A percentile compares a stretch with the other conserved stretches of the same genome.
Conservation (phyloP, 2,113 vertebrate genomes). For the Euleptes europaea region DNA sequence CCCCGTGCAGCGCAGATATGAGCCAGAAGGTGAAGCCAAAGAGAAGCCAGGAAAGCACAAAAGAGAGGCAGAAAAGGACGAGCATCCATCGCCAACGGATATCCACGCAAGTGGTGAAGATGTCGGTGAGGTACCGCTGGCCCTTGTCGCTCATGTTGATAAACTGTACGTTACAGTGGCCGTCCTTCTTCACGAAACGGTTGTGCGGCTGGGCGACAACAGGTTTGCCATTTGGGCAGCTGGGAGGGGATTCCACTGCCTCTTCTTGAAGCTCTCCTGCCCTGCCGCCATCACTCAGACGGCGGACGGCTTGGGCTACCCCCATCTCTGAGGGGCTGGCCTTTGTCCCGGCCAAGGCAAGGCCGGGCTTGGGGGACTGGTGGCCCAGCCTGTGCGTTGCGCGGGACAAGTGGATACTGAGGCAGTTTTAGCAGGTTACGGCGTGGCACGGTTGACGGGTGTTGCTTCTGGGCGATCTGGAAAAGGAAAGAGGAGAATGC, state of each 20-base stretch:
- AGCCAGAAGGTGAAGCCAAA: conserved; percentile 92
- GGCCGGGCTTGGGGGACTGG: conserved; percentile 26
- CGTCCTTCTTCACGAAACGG: conserved; percentile 91
- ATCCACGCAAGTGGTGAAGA: conserved; percentile 93
- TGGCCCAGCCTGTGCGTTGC: not conserved
- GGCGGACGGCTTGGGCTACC: conserved; percentile 65
- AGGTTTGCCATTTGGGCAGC: conserved; percentile 61
- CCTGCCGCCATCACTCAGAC: conserved; percentile 48
- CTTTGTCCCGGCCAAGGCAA: conserved; percentile 48
- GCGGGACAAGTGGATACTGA: not conserved
- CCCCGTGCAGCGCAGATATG: conserved; percentile 86
- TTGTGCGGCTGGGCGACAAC: conserved; percentile 60
- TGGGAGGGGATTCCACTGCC: conserved; percentile 42
- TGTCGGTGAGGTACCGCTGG: conserved; percentile 88
- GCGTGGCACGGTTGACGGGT: not conserved
- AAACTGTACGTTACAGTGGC: conserved; percentile 90
- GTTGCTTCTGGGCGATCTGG: not conserved
- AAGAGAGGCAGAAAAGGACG: conserved; percentile 90
- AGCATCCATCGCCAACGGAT: conserved; percentile 95
- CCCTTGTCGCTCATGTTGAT: conserved; percentile 89
- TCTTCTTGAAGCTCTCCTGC: conserved; percentile 26
- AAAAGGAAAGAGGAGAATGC: not conserved
- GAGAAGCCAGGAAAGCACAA: conserved; percentile 90
- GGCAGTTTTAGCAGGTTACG: not conserved
- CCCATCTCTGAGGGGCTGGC: conserved; percentile 59